These are phyloP conservation scores for Gallinago paraguaiae DNA, from an alignment of 2,113 vertebrate genomes.

Conservation along the genomic window DNA sequence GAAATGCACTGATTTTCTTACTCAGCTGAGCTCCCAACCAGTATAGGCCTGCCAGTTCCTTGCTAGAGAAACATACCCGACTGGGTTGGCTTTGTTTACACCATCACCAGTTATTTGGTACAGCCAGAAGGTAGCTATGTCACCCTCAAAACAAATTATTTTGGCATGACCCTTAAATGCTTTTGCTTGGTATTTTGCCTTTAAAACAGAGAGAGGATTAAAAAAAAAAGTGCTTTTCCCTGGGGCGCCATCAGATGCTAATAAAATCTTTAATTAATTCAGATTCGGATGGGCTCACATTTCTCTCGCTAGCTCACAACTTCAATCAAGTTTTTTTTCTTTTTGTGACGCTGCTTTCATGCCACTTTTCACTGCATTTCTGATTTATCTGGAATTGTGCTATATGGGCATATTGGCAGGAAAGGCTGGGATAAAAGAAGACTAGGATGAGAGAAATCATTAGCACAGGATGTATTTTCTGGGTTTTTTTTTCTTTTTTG, in stretches of 20 bases:
- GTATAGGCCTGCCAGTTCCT: background rate
- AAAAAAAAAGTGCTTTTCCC: slow-evolving; percentile 31
- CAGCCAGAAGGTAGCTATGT: background rate
- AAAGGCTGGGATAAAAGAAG: slow-evolving; percentile 63
- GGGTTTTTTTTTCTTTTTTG: background rate
- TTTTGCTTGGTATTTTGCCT: slow-evolving; percentile 38
- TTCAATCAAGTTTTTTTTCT: slow-evolving; percentile 64
- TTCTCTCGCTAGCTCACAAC: slow-evolving; percentile 62
- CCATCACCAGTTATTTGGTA: background rate
- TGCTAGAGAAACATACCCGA: background rate
- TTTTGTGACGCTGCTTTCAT: slow-evolving; percentile 61
- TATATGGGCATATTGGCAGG: slow-evolving; percentile 56
- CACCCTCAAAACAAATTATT: background rate
- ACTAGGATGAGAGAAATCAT: slow-evolving; percentile 59
- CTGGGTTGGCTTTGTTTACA: background rate
- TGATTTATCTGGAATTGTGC: slow-evolving; percentile 68
- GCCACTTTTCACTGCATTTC: slow-evolving; percentile 60
- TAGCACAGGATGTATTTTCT: slow-evolving; percentile 56
- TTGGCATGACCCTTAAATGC: background rate
- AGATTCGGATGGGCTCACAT: slow-evolving; percentile 67
- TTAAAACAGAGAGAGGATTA: slow-evolving; percentile 41
- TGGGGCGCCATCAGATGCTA: slow-evolving; percentile 65
- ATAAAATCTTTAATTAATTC: slow-evolving; percentile 77
- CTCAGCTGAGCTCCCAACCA: background rate
- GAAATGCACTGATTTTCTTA: background rate